A percentile compares a stretch with the other conserved stretches of the same genome.
Evolutionary conservation across 2,888 invertebrate species (phyloP).

Genomic region (Pandemis heparana): DNA sequence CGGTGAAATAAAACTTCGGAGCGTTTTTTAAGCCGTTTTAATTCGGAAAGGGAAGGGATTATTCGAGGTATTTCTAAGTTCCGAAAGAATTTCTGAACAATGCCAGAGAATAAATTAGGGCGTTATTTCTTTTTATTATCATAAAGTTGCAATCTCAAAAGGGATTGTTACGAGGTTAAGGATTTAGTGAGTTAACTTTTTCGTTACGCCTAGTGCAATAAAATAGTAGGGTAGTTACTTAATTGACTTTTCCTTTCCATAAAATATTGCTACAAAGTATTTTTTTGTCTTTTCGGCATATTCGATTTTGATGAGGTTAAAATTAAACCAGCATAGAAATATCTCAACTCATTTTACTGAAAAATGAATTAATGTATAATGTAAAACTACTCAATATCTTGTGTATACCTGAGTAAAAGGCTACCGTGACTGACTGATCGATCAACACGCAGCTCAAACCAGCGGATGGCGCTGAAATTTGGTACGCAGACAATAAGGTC

Average conservation of each 20-base stretch:
- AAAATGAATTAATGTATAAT: too few species aligned
- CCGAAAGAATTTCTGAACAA: conserved; percentile 34
- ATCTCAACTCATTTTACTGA: too few species aligned
- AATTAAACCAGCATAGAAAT: too few species aligned
- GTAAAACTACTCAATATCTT: too few species aligned
- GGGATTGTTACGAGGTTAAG: not conserved
- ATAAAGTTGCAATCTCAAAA: conserved; percentile 11
- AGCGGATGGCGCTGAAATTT: too few species aligned
- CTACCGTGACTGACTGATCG: not conserved
- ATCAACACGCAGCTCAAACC: too few species aligned
- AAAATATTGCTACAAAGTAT: not conserved
- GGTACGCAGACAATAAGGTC: too few species aligned
- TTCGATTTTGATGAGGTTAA: too few species aligned
- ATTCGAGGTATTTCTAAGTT: conserved; percentile 35
- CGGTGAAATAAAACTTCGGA: conserved; percentile 53
- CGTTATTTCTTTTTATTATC: conserved; percentile 33
- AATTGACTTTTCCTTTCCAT: not conserved
- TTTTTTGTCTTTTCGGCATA: too few species aligned
- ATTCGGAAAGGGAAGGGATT: conserved; percentile 46
- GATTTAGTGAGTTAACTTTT: not conserved
- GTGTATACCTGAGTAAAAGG: not conserved
- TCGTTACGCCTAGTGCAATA: not conserved
- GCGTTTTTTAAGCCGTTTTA: conserved; percentile 58
- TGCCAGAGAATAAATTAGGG: conserved; percentile 29
- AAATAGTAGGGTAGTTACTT: not conserved